Evolutionary conservation across 2,888 invertebrate species (phyloP), one percentile per base, ranked within the genome.

Genomic region (Tetropium fuscum): DNA sequence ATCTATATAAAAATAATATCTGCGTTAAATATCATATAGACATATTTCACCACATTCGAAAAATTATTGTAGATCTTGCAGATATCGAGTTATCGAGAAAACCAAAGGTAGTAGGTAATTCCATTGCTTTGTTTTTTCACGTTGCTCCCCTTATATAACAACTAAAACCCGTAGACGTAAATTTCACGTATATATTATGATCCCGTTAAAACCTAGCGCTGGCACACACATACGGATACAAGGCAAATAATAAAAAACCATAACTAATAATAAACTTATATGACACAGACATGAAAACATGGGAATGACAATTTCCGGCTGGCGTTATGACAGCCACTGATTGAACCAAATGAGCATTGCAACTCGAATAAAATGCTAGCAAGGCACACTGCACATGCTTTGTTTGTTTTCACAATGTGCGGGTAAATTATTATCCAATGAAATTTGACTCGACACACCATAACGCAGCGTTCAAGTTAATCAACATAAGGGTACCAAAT

Each of bases 371-470:
- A 72, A 72, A 70, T 66, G 63, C 48, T 56, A 68, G 66, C 69
- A 60, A 61, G 47, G 60, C 63, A 55, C 54, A 58, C 49, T 51
- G 62, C 41, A 53, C 62, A 68, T 67, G 69, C 71, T 74, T 74
- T 76, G 74, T 77, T 77, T 78, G 74, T 75, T 76, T 75, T 72
- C 69, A 71, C 68, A 73, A 68, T 69, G 74, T 78, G 76, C 76
- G 77, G 78, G 76, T 72, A 71, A 78, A 75, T 77, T 75, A 77
- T 77, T 69, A 70, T 75, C 74, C 73, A 73, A 75, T 78, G 78
- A 77, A 78, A 78, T 71, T 74, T 69, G 74, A 78, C 75, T 70
- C 73, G 68, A 63, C 65, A 71, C 71, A 73, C 72, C 73, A 74
- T 68, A 76, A 74, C 73, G 74, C 70, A 64, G 63, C 68, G 64